Percentiles rank a stretch among this genome's conserved stretches.
These are phyloP conservation scores for Taenaris catops DNA, from an alignment of 2,888 invertebrate species.

Conservation along the genomic window DNA sequence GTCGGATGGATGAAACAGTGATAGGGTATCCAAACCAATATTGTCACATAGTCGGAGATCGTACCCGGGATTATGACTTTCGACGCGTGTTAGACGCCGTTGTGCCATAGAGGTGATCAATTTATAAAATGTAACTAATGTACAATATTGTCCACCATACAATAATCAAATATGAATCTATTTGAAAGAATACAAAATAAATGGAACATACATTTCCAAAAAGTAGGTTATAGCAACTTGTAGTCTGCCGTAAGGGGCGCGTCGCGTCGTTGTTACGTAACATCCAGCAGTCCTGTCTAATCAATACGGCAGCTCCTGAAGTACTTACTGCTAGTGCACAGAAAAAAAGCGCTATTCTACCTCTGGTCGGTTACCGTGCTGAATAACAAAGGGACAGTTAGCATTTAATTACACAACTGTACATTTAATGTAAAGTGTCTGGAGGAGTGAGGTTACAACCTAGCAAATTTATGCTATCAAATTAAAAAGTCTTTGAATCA, in stretches of 20 bases:
- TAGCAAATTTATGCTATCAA: too few relatives aligned
- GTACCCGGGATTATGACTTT: too few relatives aligned
- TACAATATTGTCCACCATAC: slow-evolving; percentile 1
- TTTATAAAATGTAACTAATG: not conserved
- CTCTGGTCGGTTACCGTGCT: too few relatives aligned
- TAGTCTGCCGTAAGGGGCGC: slow-evolving; percentile 45
- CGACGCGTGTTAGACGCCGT: too few relatives aligned
- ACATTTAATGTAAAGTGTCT: too few relatives aligned
- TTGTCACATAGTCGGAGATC: too few relatives aligned
- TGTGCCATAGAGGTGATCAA: too few relatives aligned
- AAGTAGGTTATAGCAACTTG: slow-evolving; percentile 32
- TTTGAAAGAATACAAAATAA: slow-evolving; percentile 11
- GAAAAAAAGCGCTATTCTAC: slow-evolving; percentile 37
- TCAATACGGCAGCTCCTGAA: slow-evolving; percentile 67
- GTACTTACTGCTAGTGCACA: slow-evolving; percentile 62
- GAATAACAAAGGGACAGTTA: too few relatives aligned
- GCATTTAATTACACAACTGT: too few relatives aligned
- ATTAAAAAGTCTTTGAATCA: not conserved
- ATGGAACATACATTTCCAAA: slow-evolving; percentile 18
- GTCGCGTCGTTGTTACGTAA: slow-evolving; percentile 58
- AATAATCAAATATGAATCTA: slow-evolving; percentile 8
- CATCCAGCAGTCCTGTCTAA: slow-evolving; percentile 64
- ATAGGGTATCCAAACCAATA: too few relatives aligned
- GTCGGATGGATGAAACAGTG: too few relatives aligned
- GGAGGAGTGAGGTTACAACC: too few relatives aligned